Evolutionary conservation across 2,888 invertebrate species (phyloP).

Genomic region (Pyrrhia umbra): DNA sequence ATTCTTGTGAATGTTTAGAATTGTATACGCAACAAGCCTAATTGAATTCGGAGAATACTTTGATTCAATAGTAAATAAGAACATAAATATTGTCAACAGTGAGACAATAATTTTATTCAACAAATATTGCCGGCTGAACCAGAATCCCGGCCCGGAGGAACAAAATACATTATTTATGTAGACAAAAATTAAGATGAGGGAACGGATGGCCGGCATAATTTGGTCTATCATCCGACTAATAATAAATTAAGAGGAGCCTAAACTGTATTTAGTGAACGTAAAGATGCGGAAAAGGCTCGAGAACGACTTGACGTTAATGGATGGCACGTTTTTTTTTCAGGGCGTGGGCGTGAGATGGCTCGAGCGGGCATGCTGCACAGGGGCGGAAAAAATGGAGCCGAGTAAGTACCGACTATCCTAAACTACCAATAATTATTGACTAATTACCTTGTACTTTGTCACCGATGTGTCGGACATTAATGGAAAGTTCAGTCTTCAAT

Average conservation of each 20-base stretch:
- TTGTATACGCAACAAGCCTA: background rate
- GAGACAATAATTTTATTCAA: conserved; percentile 26
- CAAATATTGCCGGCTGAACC: conserved; percentile 35
- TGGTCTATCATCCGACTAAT: conserved; percentile 73
- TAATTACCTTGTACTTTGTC: background rate
- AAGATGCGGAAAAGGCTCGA: conserved; percentile 80
- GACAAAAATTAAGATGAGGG: conserved; percentile 63
- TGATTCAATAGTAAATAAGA: background rate
- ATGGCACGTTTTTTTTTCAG: conserved; percentile 85
- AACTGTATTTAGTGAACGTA: conserved; percentile 80
- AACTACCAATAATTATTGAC: conserved; percentile 46
- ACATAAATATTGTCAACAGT: conserved; percentile 1
- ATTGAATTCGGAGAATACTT: background rate
- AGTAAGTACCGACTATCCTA: conserved; percentile 91
- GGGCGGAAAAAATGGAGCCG: conserved; percentile 93
- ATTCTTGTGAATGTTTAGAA: background rate
- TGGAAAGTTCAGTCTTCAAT: background rate
- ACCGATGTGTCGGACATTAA: background rate
- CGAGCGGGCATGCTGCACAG: conserved; percentile 94
- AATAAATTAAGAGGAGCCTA: conserved; percentile 73
- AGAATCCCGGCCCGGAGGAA: conserved; percentile 45
- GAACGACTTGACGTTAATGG: conserved; percentile 81
- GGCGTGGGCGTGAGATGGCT: conserved; percentile 92
- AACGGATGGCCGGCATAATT: conserved; percentile 63
- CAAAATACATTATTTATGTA: conserved; percentile 65